Evolutionary conservation across 1,140 invertebrate genomes (phyloP), one percentile per base, ranked within the genome.

Genomic region (Lucilia cuprina): DNA sequence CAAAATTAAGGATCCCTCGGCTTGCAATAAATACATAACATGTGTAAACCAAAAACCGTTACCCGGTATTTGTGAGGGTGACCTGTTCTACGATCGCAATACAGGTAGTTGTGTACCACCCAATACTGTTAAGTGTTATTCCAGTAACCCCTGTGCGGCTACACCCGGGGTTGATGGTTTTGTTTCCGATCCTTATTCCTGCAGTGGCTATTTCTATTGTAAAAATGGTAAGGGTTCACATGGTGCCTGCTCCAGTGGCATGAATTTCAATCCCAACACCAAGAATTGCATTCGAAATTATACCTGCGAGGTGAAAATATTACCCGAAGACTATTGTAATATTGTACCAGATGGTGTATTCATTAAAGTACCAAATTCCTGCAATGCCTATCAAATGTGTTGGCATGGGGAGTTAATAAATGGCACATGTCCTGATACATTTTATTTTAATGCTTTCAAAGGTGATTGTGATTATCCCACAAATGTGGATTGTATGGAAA

Each of bases 131-230:
- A 86, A 85, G 25, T 90, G 89, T n/a, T 17, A 90, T 21, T 90
- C 89, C 1, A 90, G 87, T 41, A 49, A 88, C 86, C 88, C 89
- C 0, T 90, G 89, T 82, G 89, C 88, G 0, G 70, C 80, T 3
- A 9, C 35, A 12, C 0, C 85, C 10, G 85, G 77, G 5, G 34
- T 14, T 14, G 82, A 87, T 65, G 89, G 89, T 3, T 90, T 90
- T 25, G 82, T 86, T 0, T 85, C 84, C 9, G 88, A 90, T 87
- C 89, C 88, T 2, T 89, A 89, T n/a, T 84, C 88, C 19, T 90
- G 89, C 75, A 88, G 86, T 65, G 86, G 87, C 2, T 90, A 90
- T 12, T 90, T 89, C 49, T 90, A 90, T 75, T 90, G 89, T 60
- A 9, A 8, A 1, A 50, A 88, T 17, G 89, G 89, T 2, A 25